A percentile compares a stretch with the other conserved stretches of the same genome.
phyloP scores from a whole-genome alignment of 2,797 vertebrate genomes.

The Lepidocolaptes lacrymiger region DNA sequence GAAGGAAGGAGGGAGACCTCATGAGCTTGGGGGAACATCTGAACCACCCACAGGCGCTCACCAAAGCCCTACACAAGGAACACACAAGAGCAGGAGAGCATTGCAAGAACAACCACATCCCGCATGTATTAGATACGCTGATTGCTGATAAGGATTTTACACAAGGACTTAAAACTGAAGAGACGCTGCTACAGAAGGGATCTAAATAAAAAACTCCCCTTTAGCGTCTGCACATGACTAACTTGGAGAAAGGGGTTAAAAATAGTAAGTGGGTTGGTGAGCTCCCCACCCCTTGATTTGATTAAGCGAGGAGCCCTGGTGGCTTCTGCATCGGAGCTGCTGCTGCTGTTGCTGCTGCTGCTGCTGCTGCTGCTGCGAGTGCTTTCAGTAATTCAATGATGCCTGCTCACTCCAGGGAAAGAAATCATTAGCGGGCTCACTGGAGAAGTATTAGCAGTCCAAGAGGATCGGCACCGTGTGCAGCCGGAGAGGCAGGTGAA shows the following conservation, averaged over 20 bases:
- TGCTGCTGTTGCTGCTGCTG: constrained; percentile 34
- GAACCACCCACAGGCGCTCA: neutral
- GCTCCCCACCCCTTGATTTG: constrained; percentile 69
- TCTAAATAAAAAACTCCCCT: constrained; percentile 46
- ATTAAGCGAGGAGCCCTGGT: constrained; percentile 70
- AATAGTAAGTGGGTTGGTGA: constrained; percentile 67
- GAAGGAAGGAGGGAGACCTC: neutral
- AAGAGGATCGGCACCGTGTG: constrained; percentile 48
- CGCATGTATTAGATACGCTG: rapidly evolving
- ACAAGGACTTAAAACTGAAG: neutral
- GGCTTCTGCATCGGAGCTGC: constrained; percentile 69
- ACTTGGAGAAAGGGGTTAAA: constrained; percentile 64
- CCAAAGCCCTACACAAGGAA: neutral
- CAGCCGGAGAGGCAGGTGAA: constrained; percentile 69
- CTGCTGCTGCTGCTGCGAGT: neutral
- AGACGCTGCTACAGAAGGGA: neutral
- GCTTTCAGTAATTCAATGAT: constrained; percentile 80
- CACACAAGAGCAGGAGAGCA: neutral
- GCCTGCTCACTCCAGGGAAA: constrained; percentile 78
- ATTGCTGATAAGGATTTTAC: neutral
- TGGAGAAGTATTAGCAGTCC: constrained; percentile 76
- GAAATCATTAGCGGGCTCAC: constrained; percentile 77
- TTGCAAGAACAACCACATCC: neutral
- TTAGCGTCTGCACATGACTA: constrained; percentile 26
- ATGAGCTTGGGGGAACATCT: rapidly evolving